Evolutionary conservation across 2,888 invertebrate species (phyloP), one percentile per base, ranked within the genome.

Genomic region (Lysandra coridon): DNA sequence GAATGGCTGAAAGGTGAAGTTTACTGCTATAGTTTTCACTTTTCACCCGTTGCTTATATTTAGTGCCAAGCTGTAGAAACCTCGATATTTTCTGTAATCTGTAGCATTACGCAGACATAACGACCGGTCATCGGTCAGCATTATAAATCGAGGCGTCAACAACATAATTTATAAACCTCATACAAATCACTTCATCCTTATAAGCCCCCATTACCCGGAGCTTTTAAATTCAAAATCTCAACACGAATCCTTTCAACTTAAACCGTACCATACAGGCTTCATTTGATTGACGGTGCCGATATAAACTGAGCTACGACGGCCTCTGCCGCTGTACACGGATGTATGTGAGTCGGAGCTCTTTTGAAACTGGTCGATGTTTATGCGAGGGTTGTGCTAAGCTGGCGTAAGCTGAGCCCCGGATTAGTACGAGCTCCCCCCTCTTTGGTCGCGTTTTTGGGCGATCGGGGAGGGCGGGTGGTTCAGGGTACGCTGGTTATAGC

Each of bases 211-310:
- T 81, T 81, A 76, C 53, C 33, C 75, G 75, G 64, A 44, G 75
- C 75, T 79, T 79, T 82, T 79, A 87, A 87, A 86, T 87, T 86
- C 84, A 84, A 88, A 90, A 88, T 88, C 88, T 88, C 86, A 81
- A 84, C 87, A 84, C 83, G 86, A 88, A 89, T 90, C 88, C 90
- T 89, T 90, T 90, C 87, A 88, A 88, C 86, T 89, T 88, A 90
- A 88, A 90, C 89, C 86, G 88, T 76, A 76, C 76, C 76, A 88
- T 88, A 87, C 87, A 89, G 86, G 87, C 88, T 89, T 88, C 89
- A 88, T 88, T 85, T 88, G 87, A 86, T 84, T 87, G 90, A 88
- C 88, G 80, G 53, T 79, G 79, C 84, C 83, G 82, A 78, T 82
- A 75, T 80, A 82, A 60, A 44, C 49, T 73, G 82, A 80, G 57